A percentile compares a stretch with the other conserved stretches of the same genome.
phyloP scores from a whole-genome alignment of 2,797 vertebrate genomes.

The Nyctibius grandis region DNA sequence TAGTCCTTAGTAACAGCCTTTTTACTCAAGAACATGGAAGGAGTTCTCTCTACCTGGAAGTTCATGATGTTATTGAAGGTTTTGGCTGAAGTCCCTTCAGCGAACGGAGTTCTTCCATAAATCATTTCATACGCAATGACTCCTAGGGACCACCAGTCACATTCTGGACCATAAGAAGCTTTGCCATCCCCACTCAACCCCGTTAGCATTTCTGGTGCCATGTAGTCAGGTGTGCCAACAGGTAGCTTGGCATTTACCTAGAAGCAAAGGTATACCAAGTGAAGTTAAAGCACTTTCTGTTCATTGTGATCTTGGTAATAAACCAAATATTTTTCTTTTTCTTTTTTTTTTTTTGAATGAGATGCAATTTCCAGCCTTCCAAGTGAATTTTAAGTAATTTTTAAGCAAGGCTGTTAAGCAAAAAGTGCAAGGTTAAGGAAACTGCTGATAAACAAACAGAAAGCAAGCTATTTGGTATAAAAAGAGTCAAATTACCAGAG shows the following conservation, averaged over 20 bases:
- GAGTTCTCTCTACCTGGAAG: slow-evolving; percentile 81
- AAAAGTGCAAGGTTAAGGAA: background rate
- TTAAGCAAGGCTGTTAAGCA: background rate
- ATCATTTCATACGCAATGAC: slow-evolving; percentile 95
- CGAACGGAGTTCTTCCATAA: slow-evolving; percentile 87
- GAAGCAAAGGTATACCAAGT: background rate
- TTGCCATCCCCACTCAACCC: slow-evolving; percentile 78
- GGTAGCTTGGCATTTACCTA: slow-evolving; percentile 86
- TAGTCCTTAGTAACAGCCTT: background rate
- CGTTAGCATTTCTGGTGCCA: slow-evolving; percentile 88
- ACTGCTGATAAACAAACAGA: background rate
- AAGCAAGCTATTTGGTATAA: background rate
- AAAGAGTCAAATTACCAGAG: background rate
- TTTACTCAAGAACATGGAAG: background rate
- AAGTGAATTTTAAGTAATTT: background rate
- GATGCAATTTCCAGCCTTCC: background rate
- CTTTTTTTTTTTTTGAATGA: background rate
- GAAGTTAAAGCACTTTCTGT: background rate
- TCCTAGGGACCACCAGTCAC: slow-evolving; percentile 98
- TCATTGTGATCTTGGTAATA: background rate
- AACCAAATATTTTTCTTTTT: background rate
- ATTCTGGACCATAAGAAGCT: slow-evolving; percentile 81
- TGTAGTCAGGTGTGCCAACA: slow-evolving; percentile 88
- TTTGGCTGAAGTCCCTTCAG: slow-evolving; percentile 86
- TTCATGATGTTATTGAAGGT: slow-evolving; percentile 94